Evolutionary conservation across 2,888 invertebrate genomes (phyloP).

Genomic region (Tineola bisselliella): DNA sequence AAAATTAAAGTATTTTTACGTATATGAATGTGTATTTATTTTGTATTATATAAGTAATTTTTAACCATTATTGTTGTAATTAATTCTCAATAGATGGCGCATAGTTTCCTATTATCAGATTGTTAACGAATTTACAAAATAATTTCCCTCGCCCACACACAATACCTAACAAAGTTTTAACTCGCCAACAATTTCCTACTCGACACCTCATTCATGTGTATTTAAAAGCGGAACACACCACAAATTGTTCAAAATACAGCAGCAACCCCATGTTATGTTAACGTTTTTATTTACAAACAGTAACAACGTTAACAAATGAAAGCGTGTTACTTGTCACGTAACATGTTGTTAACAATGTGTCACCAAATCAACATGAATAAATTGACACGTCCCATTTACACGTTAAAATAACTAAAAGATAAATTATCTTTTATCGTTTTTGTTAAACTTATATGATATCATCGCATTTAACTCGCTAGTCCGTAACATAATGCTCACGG

Average conservation of each 20-base stretch:
- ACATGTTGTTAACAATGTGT: slow-evolving; percentile 20
- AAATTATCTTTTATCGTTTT: neutral
- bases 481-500: too few species aligned
- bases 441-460: too few species aligned
- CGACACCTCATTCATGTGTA: slow-evolving; percentile 6
- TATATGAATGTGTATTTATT: too few species aligned
- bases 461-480: too few species aligned
- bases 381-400: slow-evolving; percentile 4
- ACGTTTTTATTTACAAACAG: slow-evolving; percentile 22
- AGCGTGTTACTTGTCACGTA: slow-evolving; percentile 22
- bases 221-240: neutral
- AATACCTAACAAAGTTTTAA: neutral
- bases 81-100: neutral
- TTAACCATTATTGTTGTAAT: too few species aligned
- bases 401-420: neutral
- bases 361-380: slow-evolving; percentile 17
- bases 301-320: slow-evolving; percentile 28
- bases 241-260: slow-evolving; percentile 1
- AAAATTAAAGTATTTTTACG: too few species aligned
- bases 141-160: neutral
- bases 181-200: neutral
- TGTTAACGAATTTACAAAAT: neutral
- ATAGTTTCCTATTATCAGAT: neutral
- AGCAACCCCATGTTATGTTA: neutral
- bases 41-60: too few species aligned